Conservation (phyloP, 2,113 vertebrate genomes). For the Coryphaenoides rupestris region DNA sequence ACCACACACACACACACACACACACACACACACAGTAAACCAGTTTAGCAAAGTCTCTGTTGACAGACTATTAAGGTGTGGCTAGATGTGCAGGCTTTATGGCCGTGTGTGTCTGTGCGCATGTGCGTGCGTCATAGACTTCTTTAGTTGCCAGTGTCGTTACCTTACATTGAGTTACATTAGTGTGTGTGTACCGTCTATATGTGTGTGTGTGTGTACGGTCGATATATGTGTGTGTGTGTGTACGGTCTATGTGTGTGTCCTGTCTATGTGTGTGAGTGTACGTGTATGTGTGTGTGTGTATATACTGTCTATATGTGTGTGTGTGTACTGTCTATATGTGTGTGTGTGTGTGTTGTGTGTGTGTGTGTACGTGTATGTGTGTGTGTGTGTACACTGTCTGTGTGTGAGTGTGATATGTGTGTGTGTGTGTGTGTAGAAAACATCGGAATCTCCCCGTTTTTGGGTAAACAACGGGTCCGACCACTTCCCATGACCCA, state of each 20-base stretch:
- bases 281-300: constrained; percentile 12
- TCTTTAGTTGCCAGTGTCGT: too few relatives aligned
- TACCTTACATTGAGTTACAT: too few relatives aligned
- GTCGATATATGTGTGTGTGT: too few relatives aligned
- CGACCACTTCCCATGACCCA: not conserved
- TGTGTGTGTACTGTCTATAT: not conserved
- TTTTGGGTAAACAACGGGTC: not conserved
- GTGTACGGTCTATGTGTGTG: not conserved
- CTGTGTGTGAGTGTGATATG: not conserved
- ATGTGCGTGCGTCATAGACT: too few relatives aligned
- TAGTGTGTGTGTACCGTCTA: too few relatives aligned
- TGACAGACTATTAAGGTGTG: too few relatives aligned
- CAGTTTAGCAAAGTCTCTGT: too few relatives aligned
- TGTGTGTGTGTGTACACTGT: not conserved
- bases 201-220: constrained; percentile 19
- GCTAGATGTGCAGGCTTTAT: too few relatives aligned
- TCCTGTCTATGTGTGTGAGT: too few relatives aligned
- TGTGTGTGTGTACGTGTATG: not conserved
- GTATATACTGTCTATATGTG: not conserved
- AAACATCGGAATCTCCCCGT: not conserved
- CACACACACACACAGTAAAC: not conserved
- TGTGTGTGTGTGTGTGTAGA: not conserved
- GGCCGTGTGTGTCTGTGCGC: too few relatives aligned
- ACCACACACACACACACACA: constrained; percentile 9
- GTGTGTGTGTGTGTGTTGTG: constrained; percentile 2